These are phyloP conservation scores for Lochmaea capreae DNA, from an alignment of 2,888 invertebrate species.

Conservation along the genomic window DNA sequence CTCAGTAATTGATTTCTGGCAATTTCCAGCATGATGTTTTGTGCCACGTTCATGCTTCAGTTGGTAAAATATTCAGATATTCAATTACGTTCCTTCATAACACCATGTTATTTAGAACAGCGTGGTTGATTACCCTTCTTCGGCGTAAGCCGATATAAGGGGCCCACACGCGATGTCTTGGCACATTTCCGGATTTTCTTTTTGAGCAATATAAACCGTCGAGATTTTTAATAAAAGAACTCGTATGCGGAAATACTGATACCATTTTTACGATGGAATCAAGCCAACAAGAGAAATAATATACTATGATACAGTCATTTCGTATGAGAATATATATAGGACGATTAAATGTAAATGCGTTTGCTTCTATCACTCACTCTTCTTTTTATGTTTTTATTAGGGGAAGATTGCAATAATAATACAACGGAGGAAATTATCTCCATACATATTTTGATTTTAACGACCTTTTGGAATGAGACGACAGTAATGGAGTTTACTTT, in stretches of 20 bases:
- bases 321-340: conserved; percentile 33
- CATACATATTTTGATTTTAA: not conserved
- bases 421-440: not conserved
- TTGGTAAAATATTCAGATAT: conserved; percentile 45
- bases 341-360: conserved; percentile 33
- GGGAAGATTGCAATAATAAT: conserved; percentile 16
- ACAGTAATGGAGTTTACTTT: not conserved
- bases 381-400: conserved; percentile 28
- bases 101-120: conserved; percentile 45
- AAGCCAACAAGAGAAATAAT: conserved; percentile 32
- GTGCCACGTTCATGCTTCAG: conserved; percentile 24
- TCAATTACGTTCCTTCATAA: conserved; percentile 44
- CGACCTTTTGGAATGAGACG: not conserved
- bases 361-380: conserved; percentile 21
- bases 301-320: conserved; percentile 32
- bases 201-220: conserved; percentile 21
- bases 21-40: conserved; percentile 26
- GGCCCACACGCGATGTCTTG: conserved; percentile 43
- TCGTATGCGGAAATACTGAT: conserved; percentile 32
- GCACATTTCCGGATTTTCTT: conserved; percentile 40
- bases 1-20: conserved; percentile 16
- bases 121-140: conserved; percentile 43
- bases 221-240: conserved; percentile 34
- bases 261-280: conserved; percentile 35
- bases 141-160: conserved; percentile 40